Evolutionary conservation across 2,113 vertebrate species (phyloP), one percentile per base, ranked within the genome.

Genomic region (Labeo catla): DNA sequence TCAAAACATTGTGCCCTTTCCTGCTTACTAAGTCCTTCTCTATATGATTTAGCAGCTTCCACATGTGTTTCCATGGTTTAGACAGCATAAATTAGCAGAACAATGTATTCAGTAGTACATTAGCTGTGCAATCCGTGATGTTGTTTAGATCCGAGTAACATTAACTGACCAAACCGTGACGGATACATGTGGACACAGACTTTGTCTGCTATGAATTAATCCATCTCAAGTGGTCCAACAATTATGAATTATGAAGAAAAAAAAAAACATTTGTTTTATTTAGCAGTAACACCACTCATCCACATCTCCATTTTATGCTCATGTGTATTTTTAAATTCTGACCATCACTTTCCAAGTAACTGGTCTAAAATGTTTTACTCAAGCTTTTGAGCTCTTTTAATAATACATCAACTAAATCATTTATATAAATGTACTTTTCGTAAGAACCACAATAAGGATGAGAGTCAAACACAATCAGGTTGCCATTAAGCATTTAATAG

Each of bases 401-500:
- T 61, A 80, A 39, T 15, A 6, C 77, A 61, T 43, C 6, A 23
- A 23, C 5, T 57, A 8, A 45, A 54, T 43, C 50, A 36, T 54
- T 28, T 78, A 59, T 11, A 77, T 21, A 57, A 54, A 57, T 15
- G 6, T 0, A 61, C 36, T 45, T 57, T 36, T 6, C 45, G 49
- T n/a, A 59, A 59, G 50, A 8, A 54, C 43, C 16, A 78, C 3
- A 79, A 59, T 10, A 52, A 59, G 9, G 52, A 59, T 2, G 10
- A 13, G 19, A 79, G 21, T 79, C 54, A 79, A 61, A 81, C 61
- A 66, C 21, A 49, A 10, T 11, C 3, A 76, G 63, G 10, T 91
- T 50, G 83, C n/a, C 81, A 45, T 83, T 73, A 66, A 43, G 23
- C 28, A 74, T 86, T 81, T 86, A 76, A 81, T 54, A 59, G 52